phyloP scores from a whole-genome alignment of 2,888 invertebrate species.

The Chaetogeoica ovagalla region DNA sequence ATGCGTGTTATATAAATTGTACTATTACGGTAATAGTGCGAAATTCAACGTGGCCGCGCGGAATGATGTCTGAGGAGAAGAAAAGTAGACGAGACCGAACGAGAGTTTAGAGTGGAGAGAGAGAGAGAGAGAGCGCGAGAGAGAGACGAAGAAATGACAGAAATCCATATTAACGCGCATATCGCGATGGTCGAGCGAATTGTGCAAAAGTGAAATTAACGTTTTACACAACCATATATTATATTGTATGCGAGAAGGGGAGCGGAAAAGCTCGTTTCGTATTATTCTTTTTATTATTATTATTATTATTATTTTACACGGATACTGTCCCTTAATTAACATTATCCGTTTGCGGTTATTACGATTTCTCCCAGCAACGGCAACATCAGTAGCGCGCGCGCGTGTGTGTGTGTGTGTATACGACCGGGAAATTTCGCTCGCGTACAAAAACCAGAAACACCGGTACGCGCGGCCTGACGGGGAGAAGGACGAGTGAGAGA shows the following conservation, averaged over 20 bases:
- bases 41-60: no score
- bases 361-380: conserved; percentile 8
- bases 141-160: no score
- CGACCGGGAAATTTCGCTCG: not conserved
- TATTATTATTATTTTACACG: conserved; percentile 9
- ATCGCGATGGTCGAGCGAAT: no score
- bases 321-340: conserved; percentile 37
- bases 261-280: no score
- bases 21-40: no score
- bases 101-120: no score
- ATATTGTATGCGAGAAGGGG: no score
- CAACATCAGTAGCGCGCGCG: not conserved
- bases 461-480: not conserved
- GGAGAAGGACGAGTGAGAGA: not conserved
- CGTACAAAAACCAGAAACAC: conserved; percentile 28
- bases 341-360: conserved; percentile 36
- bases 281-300: not conserved
- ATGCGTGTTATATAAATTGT: no score
- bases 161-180: no score
- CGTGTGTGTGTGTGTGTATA: not conserved
- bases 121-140: no score
- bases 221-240: not conserved
- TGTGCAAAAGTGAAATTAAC: not conserved
- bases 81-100: no score
- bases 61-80: no score